Percentiles rank a stretch among this genome's conserved stretches.
Conservation (phyloP, 2,797 vertebrate genomes). For the Smutsia temminckii region DNA sequence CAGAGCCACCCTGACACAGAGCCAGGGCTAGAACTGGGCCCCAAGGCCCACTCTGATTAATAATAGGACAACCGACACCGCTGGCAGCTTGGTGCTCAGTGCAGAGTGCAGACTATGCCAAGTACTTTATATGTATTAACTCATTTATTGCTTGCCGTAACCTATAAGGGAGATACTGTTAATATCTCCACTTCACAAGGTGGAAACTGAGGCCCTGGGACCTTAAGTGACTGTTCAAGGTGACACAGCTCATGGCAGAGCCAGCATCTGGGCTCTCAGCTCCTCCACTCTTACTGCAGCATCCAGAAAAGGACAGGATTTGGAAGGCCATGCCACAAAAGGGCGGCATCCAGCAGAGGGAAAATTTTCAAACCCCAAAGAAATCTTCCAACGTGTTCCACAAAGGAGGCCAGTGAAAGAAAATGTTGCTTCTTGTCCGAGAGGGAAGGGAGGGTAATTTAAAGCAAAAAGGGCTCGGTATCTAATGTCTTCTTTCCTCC, state of each 20-base stretch:
- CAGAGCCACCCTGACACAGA: not conserved
- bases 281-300: not conserved
- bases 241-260: not conserved
- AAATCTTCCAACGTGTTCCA: not conserved
- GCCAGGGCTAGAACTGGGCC: not conserved
- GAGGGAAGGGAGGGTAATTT: not conserved
- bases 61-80: not conserved
- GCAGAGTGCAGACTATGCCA: not conserved
- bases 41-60: not conserved
- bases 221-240: not conserved
- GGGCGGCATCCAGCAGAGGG: not conserved
- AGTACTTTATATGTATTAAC: fast-evolving
- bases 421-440: not conserved
- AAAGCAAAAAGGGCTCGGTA: not conserved
- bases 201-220: not conserved
- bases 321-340: not conserved
- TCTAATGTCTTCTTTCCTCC: not conserved
- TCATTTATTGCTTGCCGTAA: not conserved
- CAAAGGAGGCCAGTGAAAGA: not conserved
- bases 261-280: not conserved
- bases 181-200: no score
- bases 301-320: not conserved
- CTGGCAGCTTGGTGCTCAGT: not conserved
- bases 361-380: not conserved
- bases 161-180: not conserved